These are phyloP conservation scores for Myiagra hebetior DNA, from an alignment of 2,113 vertebrate species.

Conservation along the genomic window DNA sequence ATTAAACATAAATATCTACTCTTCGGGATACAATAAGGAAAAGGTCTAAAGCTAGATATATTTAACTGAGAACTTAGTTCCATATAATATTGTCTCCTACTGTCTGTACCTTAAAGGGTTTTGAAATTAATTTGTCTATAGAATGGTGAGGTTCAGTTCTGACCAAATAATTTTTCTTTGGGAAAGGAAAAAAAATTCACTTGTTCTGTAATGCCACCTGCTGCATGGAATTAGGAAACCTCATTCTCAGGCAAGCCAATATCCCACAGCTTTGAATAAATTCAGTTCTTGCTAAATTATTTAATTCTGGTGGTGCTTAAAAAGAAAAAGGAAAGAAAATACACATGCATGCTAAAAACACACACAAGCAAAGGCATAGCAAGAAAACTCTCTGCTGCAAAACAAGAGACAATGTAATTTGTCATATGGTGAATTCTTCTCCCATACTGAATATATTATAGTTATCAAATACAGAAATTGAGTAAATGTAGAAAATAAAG, in stretches of 20 bases:
- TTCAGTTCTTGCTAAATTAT: background rate
- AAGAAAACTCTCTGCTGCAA: background rate
- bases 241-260: background rate
- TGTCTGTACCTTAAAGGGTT: background rate
- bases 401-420: background rate
- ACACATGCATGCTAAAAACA: background rate
- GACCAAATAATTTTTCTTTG: background rate
- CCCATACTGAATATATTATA: background rate
- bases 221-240: constrained; percentile 12
- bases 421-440: background rate
- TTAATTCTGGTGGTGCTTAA: background rate
- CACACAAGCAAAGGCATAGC: background rate
- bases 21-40: background rate
- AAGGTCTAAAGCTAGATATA: background rate
- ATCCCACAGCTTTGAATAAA: background rate
- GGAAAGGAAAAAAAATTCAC: background rate
- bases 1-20: background rate
- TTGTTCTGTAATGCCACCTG: constrained; percentile 56
- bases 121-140: background rate
- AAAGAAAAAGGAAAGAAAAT: background rate
- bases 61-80: background rate
- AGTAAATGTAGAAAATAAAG: background rate
- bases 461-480: background rate
- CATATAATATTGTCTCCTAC: background rate
- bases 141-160: background rate